A percentile compares a stretch with the other conserved stretches of the same genome.
Conservation (phyloP, 2,888 invertebrate genomes). For the Ypsolopha scabrella region DNA sequence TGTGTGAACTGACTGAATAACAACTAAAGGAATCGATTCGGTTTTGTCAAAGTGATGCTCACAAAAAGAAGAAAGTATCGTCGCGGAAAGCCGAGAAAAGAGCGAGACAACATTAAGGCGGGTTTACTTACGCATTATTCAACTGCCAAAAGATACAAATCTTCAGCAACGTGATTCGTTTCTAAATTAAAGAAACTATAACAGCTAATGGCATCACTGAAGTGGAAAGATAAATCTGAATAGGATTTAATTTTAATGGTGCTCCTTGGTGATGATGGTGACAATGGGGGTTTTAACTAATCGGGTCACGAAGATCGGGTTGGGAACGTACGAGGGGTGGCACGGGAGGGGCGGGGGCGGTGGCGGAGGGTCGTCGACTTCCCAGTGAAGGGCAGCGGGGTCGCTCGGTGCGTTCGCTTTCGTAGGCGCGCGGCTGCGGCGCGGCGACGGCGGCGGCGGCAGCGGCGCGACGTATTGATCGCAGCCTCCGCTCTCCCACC, state of each 20-base stretch:
- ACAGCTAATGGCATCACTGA: not conserved
- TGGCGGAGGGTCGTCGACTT: constrained; percentile 55
- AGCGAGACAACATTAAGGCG: too few relatives aligned
- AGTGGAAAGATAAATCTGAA: not conserved
- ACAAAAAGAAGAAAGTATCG: not conserved
- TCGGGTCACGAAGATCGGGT: constrained; percentile 50
- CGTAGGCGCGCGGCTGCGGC: constrained; percentile 34
- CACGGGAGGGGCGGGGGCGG: constrained; percentile 19
- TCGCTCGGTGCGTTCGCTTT: constrained; percentile 60
- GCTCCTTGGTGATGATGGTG: not conserved
- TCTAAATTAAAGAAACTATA: constrained; percentile 3
- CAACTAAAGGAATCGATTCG: constrained; percentile 25
- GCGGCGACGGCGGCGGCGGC: constrained; percentile 20
- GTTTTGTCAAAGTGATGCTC: constrained; percentile 15
- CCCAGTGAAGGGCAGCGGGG: constrained; percentile 57
- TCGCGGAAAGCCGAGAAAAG: too few relatives aligned
- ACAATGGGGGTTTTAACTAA: constrained; percentile 19
- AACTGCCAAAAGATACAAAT: not conserved
- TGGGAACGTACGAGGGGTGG: constrained; percentile 37
- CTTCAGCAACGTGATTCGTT: not conserved
- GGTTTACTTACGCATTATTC: too few relatives aligned
- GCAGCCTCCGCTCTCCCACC: constrained; percentile 16
- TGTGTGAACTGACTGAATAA: constrained; percentile 25
- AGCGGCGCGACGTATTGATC: constrained; percentile 48
- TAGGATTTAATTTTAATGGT: constrained; percentile 2